Conservation (phyloP, 2,888 invertebrate species). For the Lasioglossum oenotherae region DNA sequence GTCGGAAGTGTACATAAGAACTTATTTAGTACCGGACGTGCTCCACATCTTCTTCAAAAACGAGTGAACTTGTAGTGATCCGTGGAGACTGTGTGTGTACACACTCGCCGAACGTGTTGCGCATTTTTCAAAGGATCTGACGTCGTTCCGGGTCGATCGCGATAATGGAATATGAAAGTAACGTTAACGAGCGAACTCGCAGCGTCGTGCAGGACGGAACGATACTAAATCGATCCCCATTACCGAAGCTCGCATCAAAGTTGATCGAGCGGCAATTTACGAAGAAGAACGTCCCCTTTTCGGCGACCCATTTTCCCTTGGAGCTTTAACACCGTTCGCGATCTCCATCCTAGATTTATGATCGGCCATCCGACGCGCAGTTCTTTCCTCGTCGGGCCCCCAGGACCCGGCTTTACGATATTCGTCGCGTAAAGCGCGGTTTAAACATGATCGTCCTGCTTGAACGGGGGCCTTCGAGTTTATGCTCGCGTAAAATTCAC, state of each 20-base stretch:
- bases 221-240: conserved; percentile 13
- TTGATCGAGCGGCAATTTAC: conserved; percentile 6
- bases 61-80: background rate
- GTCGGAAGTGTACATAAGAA: background rate
- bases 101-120: background rate
- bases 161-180: background rate
- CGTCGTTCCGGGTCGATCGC: background rate
- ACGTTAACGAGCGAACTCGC: background rate
- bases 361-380: conserved; percentile 22
- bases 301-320: conserved; percentile 21
- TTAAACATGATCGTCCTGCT: conserved; percentile 31
- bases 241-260: conserved; percentile 3
- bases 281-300: conserved; percentile 3
- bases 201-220: background rate
- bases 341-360: conserved; percentile 37
- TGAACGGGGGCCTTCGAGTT: conserved; percentile 29
- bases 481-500: conserved; percentile 44
- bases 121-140: background rate
- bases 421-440: conserved; percentile 29
- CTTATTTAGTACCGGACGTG: background rate
- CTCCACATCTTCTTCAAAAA: background rate
- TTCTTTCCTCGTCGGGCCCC: conserved; percentile 30
- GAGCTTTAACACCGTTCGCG: conserved; percentile 2
- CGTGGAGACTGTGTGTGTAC: background rate
- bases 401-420: conserved; percentile 31